phyloP scores from a whole-genome alignment of 2,113 vertebrate species.

The Peromyscus polionotus region DNA sequence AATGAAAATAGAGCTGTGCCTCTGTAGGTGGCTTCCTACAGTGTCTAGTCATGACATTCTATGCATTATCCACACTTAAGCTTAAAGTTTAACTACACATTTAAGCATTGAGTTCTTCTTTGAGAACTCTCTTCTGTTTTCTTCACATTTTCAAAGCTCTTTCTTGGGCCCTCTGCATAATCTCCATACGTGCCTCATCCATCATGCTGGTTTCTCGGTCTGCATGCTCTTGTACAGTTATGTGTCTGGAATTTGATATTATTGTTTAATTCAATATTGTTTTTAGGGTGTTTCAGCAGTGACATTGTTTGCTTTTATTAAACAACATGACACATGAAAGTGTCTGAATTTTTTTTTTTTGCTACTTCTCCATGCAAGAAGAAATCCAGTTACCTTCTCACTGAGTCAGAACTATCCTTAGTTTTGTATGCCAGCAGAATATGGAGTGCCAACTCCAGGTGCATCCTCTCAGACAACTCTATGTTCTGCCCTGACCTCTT shows the following conservation, averaged over 20 bases:
- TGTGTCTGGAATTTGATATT: not conserved
- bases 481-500: not conserved
- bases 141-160: not conserved
- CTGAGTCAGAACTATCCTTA: not conserved
- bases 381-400: not conserved
- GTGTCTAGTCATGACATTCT: not conserved
- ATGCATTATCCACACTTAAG: not conserved
- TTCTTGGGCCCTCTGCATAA: not conserved
- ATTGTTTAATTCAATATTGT: not conserved
- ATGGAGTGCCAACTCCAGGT: not conserved
- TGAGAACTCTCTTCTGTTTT: not conserved
- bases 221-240: too few relatives aligned
- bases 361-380: not conserved
- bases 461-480: not conserved
- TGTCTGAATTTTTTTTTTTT: not conserved
- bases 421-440: not conserved
- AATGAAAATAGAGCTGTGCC: not conserved
- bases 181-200: not conserved
- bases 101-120: not conserved
- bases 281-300: not conserved
- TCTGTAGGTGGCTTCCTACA: not conserved
- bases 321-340: not conserved
- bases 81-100: not conserved
- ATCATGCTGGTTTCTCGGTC: not conserved
- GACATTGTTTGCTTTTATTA: not conserved